These are phyloP conservation scores for Ennomos erosarius DNA, from an alignment of 2,888 invertebrate species.

Conservation along the genomic window DNA sequence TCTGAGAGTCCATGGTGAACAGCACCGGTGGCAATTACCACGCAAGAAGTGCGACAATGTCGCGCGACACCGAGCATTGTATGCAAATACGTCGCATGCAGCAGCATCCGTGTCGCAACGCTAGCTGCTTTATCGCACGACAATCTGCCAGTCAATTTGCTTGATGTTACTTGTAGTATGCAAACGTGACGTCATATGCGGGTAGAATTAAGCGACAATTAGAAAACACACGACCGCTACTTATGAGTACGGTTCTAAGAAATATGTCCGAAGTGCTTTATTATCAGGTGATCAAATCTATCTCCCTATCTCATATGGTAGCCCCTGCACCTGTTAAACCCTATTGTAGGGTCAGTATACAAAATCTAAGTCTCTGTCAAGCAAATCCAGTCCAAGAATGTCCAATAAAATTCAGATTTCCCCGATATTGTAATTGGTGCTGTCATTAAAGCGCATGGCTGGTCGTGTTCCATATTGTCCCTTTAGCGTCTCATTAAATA, in stretches of 20 bases:
- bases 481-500: slow-evolving; percentile 45
- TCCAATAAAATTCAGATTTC: not conserved
- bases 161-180: not conserved
- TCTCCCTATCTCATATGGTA: too few relatives aligned
- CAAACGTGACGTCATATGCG: slow-evolving; percentile 18
- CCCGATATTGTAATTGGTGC: slow-evolving; percentile 23
- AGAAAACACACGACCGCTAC: not conserved
- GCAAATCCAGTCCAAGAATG: too few relatives aligned
- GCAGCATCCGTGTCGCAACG: slow-evolving; percentile 4
- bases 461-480: slow-evolving; percentile 47
- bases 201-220: slow-evolving; percentile 15
- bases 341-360: not conserved
- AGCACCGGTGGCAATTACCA: slow-evolving; percentile 36
- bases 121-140: slow-evolving; percentile 15
- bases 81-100: slow-evolving; percentile 54
- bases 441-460: slow-evolving; percentile 35
- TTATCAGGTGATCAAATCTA: too few relatives aligned
- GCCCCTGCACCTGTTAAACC: too few relatives aligned
- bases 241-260: too few relatives aligned
- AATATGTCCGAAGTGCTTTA: too few relatives aligned
- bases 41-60: slow-evolving; percentile 42
- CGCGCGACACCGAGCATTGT: slow-evolving; percentile 53
- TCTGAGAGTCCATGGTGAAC: not conserved
- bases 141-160: slow-evolving; percentile 16
- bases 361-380: too few relatives aligned